phyloP scores from a whole-genome alignment of 2,797 vertebrate species.

The Tangara arthus region DNA sequence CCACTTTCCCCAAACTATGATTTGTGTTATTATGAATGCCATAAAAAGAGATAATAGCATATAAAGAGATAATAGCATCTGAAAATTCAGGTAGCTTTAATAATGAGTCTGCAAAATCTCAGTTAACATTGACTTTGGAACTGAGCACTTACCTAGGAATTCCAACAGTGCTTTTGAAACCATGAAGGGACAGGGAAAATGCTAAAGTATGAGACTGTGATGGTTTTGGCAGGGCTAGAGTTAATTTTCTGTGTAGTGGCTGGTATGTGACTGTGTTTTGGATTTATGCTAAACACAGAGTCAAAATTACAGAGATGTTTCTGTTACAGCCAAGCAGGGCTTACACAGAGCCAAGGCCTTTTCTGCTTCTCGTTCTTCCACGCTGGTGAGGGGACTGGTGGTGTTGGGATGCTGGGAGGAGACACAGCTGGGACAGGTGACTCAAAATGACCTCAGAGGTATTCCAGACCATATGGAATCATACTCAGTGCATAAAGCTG shows the following conservation, averaged over 20 bases:
- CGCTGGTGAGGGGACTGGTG: fast-evolving
- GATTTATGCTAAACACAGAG: not conserved
- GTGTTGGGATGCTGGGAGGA: not conserved
- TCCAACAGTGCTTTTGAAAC: not conserved
- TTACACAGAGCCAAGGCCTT: not conserved
- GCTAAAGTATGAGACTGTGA: not conserved
- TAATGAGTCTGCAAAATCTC: not conserved
- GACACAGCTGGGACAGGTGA: too few relatives aligned
- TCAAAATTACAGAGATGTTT: not conserved
- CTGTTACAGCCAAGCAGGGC: not conserved
- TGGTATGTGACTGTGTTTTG: not conserved
- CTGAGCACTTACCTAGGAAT: not conserved
- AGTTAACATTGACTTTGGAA: not conserved
- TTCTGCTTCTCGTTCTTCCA: fast-evolving
- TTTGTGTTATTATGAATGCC: not conserved
- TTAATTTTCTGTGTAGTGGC: not conserved
- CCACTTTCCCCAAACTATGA: not conserved
- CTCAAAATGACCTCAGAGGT: not conserved
- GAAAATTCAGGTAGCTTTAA: not conserved
- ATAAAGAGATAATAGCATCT: not conserved
- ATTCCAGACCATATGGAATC: not conserved
- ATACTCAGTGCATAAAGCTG: not conserved
- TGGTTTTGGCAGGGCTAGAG: not conserved
- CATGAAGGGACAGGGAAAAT: not conserved
- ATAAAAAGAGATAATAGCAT: not conserved